Base-by-base conservation (phyloP, 92 coral and sea anemone genomes). In the Epizoanthus ramosus region DNA sequence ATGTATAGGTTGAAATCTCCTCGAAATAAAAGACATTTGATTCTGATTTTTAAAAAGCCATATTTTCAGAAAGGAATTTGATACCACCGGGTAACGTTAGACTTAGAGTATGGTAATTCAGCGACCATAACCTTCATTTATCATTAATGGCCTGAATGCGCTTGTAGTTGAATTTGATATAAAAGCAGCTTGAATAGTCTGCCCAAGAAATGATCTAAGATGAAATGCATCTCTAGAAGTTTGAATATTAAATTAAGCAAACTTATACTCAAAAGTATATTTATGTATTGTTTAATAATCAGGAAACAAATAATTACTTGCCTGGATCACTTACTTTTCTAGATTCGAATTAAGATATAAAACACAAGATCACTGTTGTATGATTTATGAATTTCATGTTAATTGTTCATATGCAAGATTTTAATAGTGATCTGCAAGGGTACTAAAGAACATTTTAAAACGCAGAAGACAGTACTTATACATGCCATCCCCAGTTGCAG, bases 71-170 rank as follows among this genome's bases (percentile, higher is more conserved):
- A 18, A 25, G 18, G 24, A 9, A 22, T 9, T 22, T 0, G 2
- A 50, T 50, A 2, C 15, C 14, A 3, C 17, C 8, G 24, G 45
- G 71, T 33, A 77, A 39, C 54, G 71, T 77, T 77, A 77, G 71
- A 61, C 59, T 77, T 77, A 77, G 71, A 61, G 82, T 77, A 77
- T 77, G 82, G 71, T 60, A 77, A 77, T 77, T 77, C 57, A 43
- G 33, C 71, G 41, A 61, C 41, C 23, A 57, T 17, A 61, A 37
- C 43, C 82, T 59, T 77, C 82, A 77, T 77, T 77, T 69, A 77
- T 77, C 70, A 77, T 77, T 77, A 77, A 77, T 77, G 47, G 71
- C 17, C 71, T 77, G 16, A n/a, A 68, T 28, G 56, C 60, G 57
- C 63, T 41, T 61, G 70, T 69, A 61, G 61, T 59, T 77, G 82